Evolutionary conservation across 2,888 invertebrate species (phyloP).

Genomic region (Agrilus mali): DNA sequence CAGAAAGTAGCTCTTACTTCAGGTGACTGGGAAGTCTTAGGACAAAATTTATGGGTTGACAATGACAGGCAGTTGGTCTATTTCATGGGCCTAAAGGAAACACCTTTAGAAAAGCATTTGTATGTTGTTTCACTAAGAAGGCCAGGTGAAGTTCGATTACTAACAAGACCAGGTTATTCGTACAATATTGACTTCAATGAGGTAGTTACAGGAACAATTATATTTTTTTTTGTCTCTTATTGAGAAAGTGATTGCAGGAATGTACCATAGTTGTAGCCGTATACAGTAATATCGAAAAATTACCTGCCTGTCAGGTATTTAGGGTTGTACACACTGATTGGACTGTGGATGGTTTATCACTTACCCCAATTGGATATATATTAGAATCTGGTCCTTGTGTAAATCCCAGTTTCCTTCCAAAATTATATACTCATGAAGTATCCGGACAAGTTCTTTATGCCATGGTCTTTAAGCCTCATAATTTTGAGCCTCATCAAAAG

Average conservation of each 20-base stretch:
- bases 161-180: conserved; percentile 76
- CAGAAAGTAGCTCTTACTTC: conserved; percentile 66
- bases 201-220: conserved; percentile 33
- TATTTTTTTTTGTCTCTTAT: background rate
- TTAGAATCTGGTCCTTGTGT: conserved; percentile 44
- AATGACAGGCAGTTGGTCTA: conserved; percentile 66
- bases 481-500: conserved; percentile 48
- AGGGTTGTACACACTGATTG: conserved; percentile 53
- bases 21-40: conserved; percentile 90
- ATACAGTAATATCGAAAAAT: conserved; percentile 68
- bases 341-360: conserved; percentile 53
- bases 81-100: conserved; percentile 82
- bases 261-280: conserved; percentile 72
- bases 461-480: conserved; percentile 80
- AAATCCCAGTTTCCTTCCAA: conserved; percentile 51
- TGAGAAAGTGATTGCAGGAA: conserved; percentile 38
- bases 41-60: conserved; percentile 81
- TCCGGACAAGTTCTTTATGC: conserved; percentile 67
- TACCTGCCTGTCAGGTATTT: conserved; percentile 69
- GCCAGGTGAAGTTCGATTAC: conserved; percentile 58
- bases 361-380: conserved; percentile 59
- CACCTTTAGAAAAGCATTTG: conserved; percentile 84
- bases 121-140: conserved; percentile 68
- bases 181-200: conserved; percentile 72
- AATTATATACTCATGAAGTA: conserved; percentile 55